Evolutionary conservation across 2,113 vertebrate genomes (phyloP).

Genomic region (Orientallactaga bullata): DNA sequence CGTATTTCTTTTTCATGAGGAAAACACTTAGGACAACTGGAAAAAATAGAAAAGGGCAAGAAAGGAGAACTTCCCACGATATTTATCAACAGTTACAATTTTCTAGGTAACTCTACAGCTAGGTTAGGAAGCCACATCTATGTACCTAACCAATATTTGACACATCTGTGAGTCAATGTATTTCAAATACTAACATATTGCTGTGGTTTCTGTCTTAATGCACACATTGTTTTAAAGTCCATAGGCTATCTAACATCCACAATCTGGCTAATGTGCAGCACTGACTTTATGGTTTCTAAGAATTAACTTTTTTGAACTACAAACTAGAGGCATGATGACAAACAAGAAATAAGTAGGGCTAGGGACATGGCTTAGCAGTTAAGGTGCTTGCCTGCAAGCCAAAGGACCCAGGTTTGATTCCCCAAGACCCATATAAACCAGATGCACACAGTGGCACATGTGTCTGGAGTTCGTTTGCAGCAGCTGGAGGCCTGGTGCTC

Average conservation of each 20-base stretch:
- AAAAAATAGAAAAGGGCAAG: constrained; percentile 39
- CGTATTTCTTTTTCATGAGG: constrained; percentile 66
- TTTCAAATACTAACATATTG: constrained; percentile 6
- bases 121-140: background rate
- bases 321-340: background rate
- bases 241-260: background rate
- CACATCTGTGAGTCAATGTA: constrained; percentile 1
- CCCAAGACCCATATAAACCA: too few relatives aligned
- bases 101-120: background rate
- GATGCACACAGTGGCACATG: too few relatives aligned
- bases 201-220: constrained; percentile 12
- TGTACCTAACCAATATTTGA: background rate
- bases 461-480: too few relatives aligned
- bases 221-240: constrained; percentile 15
- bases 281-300: constrained; percentile 31
- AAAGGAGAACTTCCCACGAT: constrained; percentile 30
- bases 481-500: too few relatives aligned
- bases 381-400: too few relatives aligned
- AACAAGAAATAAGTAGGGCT: background rate
- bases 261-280: background rate
- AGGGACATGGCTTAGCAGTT: too few relatives aligned
- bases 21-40: constrained; percentile 52
- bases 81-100: background rate
- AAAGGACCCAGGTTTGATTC: too few relatives aligned
- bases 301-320: constrained; percentile 44